Conservation (phyloP, 1,140 invertebrate genomes). For the Drosophila azteca region DNA sequence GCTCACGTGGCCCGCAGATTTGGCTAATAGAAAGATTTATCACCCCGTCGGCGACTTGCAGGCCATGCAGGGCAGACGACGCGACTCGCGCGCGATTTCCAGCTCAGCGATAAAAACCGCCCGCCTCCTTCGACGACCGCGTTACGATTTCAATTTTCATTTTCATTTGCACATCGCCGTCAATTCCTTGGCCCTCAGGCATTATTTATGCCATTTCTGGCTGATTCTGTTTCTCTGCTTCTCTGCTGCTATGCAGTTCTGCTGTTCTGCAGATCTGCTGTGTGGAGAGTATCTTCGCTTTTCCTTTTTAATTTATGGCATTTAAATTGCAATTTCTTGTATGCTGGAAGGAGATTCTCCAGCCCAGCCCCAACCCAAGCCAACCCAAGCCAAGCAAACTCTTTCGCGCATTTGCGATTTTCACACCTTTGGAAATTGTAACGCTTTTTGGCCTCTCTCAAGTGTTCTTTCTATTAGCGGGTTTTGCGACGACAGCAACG, state of each 20-base stretch:
- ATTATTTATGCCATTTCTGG: constrained; percentile 65
- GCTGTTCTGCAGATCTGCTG: constrained; percentile 22
- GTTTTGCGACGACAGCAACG: constrained; percentile 1
- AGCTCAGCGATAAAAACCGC: constrained; percentile 65
- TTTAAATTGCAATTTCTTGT: constrained; percentile 83
- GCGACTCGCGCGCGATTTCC: constrained; percentile 47
- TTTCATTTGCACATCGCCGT: constrained; percentile 72
- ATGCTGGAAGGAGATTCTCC: constrained; percentile 7
- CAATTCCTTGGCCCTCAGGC: constrained; percentile 50
- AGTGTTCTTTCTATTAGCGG: constrained; percentile 74
- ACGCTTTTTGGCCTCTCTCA: constrained; percentile 51
- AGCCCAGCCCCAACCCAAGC: too few relatives aligned
- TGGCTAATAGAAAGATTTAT: constrained; percentile 83
- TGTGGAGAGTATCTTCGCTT: constrained; percentile 54
- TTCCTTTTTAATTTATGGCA: constrained; percentile 75
- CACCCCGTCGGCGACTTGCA: constrained; percentile 64
- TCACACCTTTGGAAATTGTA: constrained; percentile 72
- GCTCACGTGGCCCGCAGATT: constrained; percentile 55
- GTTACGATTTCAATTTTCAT: constrained; percentile 79
- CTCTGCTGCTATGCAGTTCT: too few relatives aligned
- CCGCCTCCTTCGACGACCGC: constrained; percentile 39
- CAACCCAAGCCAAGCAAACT: too few relatives aligned
- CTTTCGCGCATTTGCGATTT: constrained; percentile 31
- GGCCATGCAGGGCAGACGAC: constrained; percentile 25
- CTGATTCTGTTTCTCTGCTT: too few relatives aligned